Evolutionary conservation across 1,140 invertebrate genomes (phyloP).

Genomic region (Leucophenga varia): DNA sequence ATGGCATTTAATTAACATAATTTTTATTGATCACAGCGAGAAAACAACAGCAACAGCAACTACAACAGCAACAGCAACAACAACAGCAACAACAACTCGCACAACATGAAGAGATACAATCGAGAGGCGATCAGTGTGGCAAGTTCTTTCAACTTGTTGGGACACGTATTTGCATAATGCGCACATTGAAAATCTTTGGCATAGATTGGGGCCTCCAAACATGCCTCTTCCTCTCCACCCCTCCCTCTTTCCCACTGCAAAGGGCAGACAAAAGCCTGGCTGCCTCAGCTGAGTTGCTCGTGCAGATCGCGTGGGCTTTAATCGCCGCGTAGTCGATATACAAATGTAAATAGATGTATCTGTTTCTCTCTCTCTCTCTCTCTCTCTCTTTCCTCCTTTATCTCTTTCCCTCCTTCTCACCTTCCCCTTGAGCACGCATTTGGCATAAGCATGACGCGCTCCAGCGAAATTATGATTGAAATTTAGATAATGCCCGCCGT

Average conservation of each 20-base stretch:
- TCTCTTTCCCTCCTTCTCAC: conserved; percentile 14
- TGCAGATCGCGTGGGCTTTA: conserved; percentile 41
- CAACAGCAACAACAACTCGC: no score
- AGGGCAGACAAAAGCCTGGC: conserved; percentile 17
- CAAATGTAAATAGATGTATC: conserved; percentile 5
- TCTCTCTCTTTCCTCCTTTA: no score
- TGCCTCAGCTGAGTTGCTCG: conserved; percentile 16
- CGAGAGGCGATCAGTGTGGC: conserved; percentile 25
- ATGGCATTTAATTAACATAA: conserved; percentile 53
- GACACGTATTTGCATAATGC: conserved; percentile 41
- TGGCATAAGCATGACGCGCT: no score
- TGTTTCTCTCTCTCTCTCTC: conserved; percentile 8
- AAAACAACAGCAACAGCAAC: conserved; percentile 21
- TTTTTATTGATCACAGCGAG: conserved; percentile 45
- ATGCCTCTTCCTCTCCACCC: no score
- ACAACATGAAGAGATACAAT: conserved; percentile 6
- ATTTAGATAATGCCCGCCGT: conserved; percentile 35
- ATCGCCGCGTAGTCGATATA: no score
- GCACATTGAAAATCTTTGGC: conserved; percentile 35
- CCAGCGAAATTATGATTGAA: conserved; percentile 48
- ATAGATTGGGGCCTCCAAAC: conserved; percentile 16
- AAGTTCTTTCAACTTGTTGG: conserved; percentile 46
- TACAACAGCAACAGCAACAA: conserved; percentile 6
- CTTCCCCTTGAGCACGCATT: conserved; percentile 35
- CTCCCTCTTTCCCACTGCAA: not conserved